Base-by-base conservation (phyloP, 2,888 invertebrate species). In the Phania funesta region DNA sequence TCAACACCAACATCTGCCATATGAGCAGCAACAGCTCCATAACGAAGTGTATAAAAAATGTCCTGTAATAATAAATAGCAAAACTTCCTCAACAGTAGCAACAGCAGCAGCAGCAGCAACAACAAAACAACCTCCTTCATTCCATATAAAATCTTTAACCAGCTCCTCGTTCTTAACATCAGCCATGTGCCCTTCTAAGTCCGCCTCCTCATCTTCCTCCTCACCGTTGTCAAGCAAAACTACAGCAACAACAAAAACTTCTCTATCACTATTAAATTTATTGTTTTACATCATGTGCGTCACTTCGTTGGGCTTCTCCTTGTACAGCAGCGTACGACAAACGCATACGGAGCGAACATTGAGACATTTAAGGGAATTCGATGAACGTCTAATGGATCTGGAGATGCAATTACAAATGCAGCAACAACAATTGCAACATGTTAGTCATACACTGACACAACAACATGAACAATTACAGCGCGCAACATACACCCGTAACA, bases 221-320 rank as follows among this genome's bases (percentile, higher is more conserved):
- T 16, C 41, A 4, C 2, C 41, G 6, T 44, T 18, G 18, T 2
- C 16, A 26, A 65, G 56, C 38, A 68, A 84, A 84, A 73, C 86
- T 38, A 22, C 46, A 83, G 29, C 85, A 80, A 26, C 64, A 56
- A 44, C 78, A 54, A 84, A 84, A 56, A 86, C 88, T 84, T 88
- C 91, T 83, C 11, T 80, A 26, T 80, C 80, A 1, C 86, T 90
- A 86, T 85, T 90, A 85, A 90, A 90, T 85, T 85, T 90, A 79
- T 86, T 89, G 84, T 87, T 90, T 86, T 91, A 90, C 85, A 87
- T 90, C 86, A 86, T 91, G 84, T 91, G 91, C 86, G 86, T 91
- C 84, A 88, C 88, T 85, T 90, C 91, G 73, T 87, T 91, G 86
- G 90, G 88, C 75, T 89, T 91, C 74, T 89, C 91, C 3, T 84